A percentile compares a stretch with the other conserved stretches of the same genome.
Evolutionary conservation across 1,140 invertebrate genomes (phyloP).

Genomic region (Ips nitidus): DNA sequence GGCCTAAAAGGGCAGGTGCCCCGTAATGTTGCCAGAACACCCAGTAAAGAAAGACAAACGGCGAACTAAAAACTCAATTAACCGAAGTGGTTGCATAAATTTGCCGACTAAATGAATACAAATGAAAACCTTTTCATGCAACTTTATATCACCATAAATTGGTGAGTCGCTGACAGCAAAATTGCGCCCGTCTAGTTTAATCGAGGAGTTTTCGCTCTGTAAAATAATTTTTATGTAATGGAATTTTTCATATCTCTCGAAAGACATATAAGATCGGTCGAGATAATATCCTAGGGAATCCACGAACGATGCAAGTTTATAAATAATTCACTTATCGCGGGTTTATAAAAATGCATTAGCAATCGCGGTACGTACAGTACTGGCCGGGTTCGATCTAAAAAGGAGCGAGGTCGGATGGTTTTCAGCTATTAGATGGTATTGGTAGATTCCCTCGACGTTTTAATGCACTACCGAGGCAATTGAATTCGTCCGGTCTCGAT

Average conservation of each 20-base stretch:
- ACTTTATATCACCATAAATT: conserved; percentile 22
- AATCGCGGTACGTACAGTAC: conserved; percentile 9
- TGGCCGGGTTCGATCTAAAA: conserved; percentile 14
- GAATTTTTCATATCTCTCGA: conserved; percentile 19
- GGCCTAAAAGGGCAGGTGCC: no score
- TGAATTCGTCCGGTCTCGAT: conserved; percentile 5
- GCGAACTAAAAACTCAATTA: conserved; percentile 9
- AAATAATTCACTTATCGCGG: conserved; percentile 27
- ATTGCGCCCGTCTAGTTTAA: conserved; percentile 10
- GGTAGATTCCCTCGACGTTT: conserved; percentile 17
- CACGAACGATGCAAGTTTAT: conserved; percentile 19
- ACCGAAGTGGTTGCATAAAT: not conserved
- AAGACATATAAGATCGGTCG: conserved; percentile 13
- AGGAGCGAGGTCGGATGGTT: conserved; percentile 22
- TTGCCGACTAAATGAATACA: conserved; percentile 6
- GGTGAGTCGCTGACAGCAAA: conserved; percentile 8
- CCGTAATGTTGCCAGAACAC: no score
- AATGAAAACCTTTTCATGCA: conserved; percentile 9
- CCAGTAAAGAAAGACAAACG: not conserved
- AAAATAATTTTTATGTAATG: conserved; percentile 8
- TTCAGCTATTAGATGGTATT: conserved; percentile 25
- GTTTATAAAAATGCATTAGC: conserved; percentile 30
- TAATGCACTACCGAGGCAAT: conserved; percentile 5
- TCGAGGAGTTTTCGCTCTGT: conserved; percentile 13
- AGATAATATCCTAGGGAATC: conserved; percentile 24